These are phyloP conservation scores for Bryconaethiops microstoma DNA, from an alignment of 2,797 vertebrate genomes.

Conservation along the genomic window DNA sequence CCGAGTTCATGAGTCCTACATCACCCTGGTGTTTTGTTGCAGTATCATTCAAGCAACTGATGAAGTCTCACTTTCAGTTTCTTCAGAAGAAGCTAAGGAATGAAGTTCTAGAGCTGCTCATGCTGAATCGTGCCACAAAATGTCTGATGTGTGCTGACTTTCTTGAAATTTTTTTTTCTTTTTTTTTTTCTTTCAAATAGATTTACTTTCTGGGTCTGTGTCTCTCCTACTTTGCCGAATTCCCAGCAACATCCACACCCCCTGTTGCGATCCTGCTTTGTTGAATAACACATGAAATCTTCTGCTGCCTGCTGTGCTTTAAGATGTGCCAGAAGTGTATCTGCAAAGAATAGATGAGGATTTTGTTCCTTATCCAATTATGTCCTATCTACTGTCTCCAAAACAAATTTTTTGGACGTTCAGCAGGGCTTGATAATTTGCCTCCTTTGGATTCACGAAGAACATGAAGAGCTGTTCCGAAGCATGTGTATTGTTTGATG, in stretches of 20 bases:
- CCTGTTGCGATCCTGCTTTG: conserved; percentile 45
- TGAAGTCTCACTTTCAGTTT: not conserved
- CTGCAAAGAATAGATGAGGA: conserved; percentile 24
- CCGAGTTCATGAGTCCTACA: conserved; percentile 39
- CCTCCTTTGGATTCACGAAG: not conserved
- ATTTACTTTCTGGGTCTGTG: conserved; percentile 15
- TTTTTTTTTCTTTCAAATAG: not conserved
- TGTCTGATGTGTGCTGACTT: not conserved
- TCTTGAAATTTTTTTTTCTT: conserved; percentile 24
- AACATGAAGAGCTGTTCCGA: not conserved
- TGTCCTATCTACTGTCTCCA: conserved; percentile 12
- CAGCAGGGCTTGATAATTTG: not conserved
- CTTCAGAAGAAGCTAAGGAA: not conserved
- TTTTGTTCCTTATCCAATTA: conserved; percentile 32
- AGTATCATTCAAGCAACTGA: conserved; percentile 16
- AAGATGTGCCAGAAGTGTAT: conserved; percentile 35
- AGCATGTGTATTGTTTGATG: not conserved
- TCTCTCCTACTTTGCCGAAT: conserved; percentile 29
- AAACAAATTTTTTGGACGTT: conserved; percentile 21
- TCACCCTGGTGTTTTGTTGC: conserved; percentile 27
- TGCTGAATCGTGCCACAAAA: not conserved
- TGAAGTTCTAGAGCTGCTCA: not conserved
- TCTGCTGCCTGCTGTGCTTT: conserved; percentile 47
- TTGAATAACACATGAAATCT: conserved; percentile 55
- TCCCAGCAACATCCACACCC: conserved; percentile 31